phyloP scores from a whole-genome alignment of 2,888 invertebrate species.

The Leptinotarsa tumamoca region DNA sequence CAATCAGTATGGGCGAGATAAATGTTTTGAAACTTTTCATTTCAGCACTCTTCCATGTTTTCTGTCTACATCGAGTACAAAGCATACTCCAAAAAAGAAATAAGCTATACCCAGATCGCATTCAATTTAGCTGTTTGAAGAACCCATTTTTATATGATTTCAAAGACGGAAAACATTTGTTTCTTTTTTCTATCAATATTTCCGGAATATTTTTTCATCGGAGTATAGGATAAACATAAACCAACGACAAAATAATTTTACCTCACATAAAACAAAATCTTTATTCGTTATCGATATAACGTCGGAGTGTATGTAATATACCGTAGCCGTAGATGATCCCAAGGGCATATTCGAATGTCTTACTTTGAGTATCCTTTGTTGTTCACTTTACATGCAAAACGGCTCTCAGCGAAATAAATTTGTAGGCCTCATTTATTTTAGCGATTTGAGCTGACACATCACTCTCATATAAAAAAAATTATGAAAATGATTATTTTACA shows the following conservation, averaged over 20 bases:
- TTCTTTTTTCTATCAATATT: background rate
- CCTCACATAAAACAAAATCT: conserved; percentile 3
- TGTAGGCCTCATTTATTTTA: conserved; percentile 39
- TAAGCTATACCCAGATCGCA: background rate
- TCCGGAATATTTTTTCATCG: background rate
- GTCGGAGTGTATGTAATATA: conserved; percentile 19
- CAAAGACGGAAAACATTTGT: background rate
- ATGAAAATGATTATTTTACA: background rate
- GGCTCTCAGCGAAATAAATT: conserved; percentile 42
- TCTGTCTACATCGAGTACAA: too few relatives aligned
- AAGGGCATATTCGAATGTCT: conserved; percentile 24
- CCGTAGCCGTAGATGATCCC: background rate
- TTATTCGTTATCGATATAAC: conserved; percentile 20
- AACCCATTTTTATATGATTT: background rate
- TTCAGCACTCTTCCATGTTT: too few relatives aligned
- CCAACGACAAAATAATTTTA: conserved; percentile 15
- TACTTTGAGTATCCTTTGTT: conserved; percentile 36
- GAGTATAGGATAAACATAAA: conserved; percentile 9
- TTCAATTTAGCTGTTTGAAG: background rate
- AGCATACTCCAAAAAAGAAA: background rate
- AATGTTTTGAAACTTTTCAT: too few relatives aligned
- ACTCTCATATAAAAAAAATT: background rate
- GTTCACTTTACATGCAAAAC: conserved; percentile 44
- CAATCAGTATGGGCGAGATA: too few relatives aligned
- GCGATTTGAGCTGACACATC: background rate